phyloP scores from a whole-genome alignment of 2,797 vertebrate genomes.

The Tenualosa thibaudeaui region DNA sequence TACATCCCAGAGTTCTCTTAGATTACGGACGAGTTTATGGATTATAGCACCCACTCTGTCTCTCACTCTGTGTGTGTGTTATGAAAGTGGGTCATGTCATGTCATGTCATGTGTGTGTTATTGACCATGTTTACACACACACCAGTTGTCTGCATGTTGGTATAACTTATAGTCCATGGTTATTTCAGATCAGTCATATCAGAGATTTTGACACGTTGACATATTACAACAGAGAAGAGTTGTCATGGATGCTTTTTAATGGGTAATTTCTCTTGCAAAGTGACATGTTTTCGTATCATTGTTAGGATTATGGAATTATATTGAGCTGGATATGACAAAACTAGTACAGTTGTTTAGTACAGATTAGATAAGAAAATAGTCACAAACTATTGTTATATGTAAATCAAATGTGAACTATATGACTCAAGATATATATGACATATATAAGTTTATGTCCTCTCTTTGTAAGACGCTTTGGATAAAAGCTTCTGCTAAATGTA shows the following conservation, averaged over 20 bases:
- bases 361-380: not conserved
- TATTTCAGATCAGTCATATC: not conserved
- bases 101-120: not conserved
- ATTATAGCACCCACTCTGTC: not conserved
- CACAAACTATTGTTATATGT: not conserved
- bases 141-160: not conserved
- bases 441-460: no score
- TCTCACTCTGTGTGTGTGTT: not conserved
- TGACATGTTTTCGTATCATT: not conserved
- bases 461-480: no score
- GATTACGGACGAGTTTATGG: not conserved
- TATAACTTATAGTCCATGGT: not conserved
- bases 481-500: no score
- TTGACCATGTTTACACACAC: not conserved
- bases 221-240: not conserved
- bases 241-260: not conserved
- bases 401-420: not conserved
- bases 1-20: not conserved
- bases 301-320: not conserved
- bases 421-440: no score
- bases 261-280: not conserved
- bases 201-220: not conserved
- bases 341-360: not conserved
- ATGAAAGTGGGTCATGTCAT: constrained; percentile 14
- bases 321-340: not conserved